phyloP scores from a whole-genome alignment of 2,888 invertebrate species.

The Cremastinae sp. region DNA sequence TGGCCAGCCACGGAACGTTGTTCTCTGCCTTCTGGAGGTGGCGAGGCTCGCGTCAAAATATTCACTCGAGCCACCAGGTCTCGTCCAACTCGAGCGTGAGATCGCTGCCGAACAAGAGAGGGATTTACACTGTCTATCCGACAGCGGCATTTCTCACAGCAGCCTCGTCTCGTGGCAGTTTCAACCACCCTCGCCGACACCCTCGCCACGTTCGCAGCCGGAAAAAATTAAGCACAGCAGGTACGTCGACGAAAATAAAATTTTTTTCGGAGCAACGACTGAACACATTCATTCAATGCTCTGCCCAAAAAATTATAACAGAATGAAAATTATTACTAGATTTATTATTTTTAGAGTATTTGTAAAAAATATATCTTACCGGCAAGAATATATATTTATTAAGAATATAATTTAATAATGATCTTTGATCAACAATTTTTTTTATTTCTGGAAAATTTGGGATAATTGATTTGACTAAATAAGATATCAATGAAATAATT shows the following conservation, averaged over 20 bases:
- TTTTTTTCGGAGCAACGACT: too few species aligned
- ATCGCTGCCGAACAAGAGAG: constrained; percentile 90
- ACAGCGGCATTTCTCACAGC: constrained; percentile 83
- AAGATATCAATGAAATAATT: too few species aligned
- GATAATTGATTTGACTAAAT: too few species aligned
- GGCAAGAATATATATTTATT: too few species aligned
- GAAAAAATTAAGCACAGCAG: constrained; percentile 82
- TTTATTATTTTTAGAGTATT: too few species aligned
- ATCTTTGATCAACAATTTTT: too few species aligned
- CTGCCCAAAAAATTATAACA: too few species aligned
- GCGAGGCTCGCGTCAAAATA: constrained; percentile 89
- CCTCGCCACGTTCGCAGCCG: constrained; percentile 77
- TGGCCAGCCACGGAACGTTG: constrained; percentile 91
- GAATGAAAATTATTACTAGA: too few species aligned
- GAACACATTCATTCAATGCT: too few species aligned
- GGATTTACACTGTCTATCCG: constrained; percentile 82
- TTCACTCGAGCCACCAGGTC: constrained; percentile 90
- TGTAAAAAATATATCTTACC: too few species aligned
- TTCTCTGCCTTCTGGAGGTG: constrained; percentile 92
- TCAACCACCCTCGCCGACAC: constrained; percentile 80
- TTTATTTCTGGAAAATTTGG: too few species aligned
- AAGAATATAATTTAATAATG: too few species aligned
- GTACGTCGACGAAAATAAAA: constrained; percentile 70
- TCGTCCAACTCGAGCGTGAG: constrained; percentile 92
- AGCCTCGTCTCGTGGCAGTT: constrained; percentile 87